Percentiles rank a stretch among this genome's conserved stretches.
Conservation (phyloP, 2,888 invertebrate species). For the Amphipoea lucens region DNA sequence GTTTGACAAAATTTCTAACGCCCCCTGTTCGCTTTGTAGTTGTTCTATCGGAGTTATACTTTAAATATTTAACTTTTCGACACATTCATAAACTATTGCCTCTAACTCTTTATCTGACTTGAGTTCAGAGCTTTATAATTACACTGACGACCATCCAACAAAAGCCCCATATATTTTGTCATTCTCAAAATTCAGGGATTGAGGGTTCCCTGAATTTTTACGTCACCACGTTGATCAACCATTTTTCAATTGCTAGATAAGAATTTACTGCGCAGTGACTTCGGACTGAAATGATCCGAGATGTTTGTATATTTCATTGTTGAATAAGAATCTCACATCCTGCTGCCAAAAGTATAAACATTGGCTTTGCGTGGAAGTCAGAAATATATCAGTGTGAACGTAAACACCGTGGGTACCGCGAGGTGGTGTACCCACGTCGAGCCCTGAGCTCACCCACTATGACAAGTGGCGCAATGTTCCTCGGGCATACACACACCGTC, state of each 20-base stretch:
- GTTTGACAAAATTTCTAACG: constrained; percentile 38
- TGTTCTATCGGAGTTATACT: constrained; percentile 6
- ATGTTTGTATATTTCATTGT: constrained; percentile 30
- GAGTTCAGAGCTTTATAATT: not conserved
- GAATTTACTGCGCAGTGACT: not conserved
- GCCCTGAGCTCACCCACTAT: constrained; percentile 28
- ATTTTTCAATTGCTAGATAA: constrained; percentile 2
- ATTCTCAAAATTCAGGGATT: not conserved
- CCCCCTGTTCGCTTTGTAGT: constrained; percentile 11
- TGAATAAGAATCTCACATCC: constrained; percentile 31
- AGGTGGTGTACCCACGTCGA: constrained; percentile 24
- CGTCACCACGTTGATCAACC: not conserved
- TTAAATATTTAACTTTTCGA: constrained; percentile 4
- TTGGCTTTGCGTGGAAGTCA: constrained; percentile 33
- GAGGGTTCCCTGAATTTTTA: not conserved
- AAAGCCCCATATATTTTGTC: not conserved
- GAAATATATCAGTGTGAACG: constrained; percentile 22
- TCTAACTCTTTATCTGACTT: not conserved
- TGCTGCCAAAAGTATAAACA: constrained; percentile 39
- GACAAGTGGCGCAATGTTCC: constrained; percentile 32
- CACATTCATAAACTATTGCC: not conserved
- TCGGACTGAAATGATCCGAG: not conserved
- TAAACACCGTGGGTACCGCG: constrained; percentile 23
- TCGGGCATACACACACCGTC: constrained; percentile 20
- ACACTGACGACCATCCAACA: not conserved